Evolutionary conservation across 2,888 invertebrate genomes (phyloP).

Genomic region (Coremacera marginata): DNA sequence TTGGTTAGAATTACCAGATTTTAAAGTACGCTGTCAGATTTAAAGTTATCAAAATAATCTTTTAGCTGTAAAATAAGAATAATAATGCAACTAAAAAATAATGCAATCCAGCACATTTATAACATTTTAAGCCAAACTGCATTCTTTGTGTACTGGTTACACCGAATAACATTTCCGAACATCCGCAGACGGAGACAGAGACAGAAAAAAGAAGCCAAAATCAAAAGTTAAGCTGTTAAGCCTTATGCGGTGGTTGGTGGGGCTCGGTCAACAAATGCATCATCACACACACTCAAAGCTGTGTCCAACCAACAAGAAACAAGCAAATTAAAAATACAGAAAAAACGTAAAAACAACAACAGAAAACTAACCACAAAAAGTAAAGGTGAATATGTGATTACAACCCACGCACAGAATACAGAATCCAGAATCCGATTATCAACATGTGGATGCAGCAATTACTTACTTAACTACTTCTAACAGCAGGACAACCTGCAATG

Average conservation of each 20-base stretch:
- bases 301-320: not conserved
- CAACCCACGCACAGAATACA: constrained; percentile 28
- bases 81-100: too few species aligned
- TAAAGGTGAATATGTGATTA: constrained; percentile 17
- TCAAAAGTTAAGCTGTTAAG: constrained; percentile 13
- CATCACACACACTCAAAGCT: not conserved
- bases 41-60: too few species aligned
- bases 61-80: too few species aligned
- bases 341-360: not conserved
- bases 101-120: too few species aligned
- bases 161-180: too few species aligned
- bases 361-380: not conserved
- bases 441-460: constrained; percentile 41
- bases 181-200: not conserved
- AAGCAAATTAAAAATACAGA: not conserved
- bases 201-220: not conserved
- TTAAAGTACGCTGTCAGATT: too few species aligned
- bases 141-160: too few species aligned
- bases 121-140: too few species aligned
- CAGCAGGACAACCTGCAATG: not conserved
- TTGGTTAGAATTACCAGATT: too few species aligned
- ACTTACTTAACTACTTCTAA: constrained; percentile 33
- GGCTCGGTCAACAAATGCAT: not conserved
- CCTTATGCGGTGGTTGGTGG: not conserved
- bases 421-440: constrained; percentile 39